Evolutionary conservation across 1,140 invertebrate genomes (phyloP).

Genomic region (Drosophila subpulchrella): DNA sequence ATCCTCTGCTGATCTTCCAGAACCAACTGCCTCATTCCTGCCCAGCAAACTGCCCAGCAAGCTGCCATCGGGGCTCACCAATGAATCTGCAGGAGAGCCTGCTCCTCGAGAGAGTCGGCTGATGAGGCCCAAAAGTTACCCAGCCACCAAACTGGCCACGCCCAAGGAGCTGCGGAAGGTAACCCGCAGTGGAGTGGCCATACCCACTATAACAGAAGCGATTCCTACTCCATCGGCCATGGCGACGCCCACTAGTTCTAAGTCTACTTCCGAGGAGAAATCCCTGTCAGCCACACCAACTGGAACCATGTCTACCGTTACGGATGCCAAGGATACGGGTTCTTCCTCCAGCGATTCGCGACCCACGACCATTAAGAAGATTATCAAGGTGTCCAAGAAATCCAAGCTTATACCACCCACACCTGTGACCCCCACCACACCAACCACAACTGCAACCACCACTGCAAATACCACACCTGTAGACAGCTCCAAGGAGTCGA

Average conservation of each 20-base stretch:
- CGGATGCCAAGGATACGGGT: slow-evolving; percentile 49
- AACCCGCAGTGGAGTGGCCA: slow-evolving; percentile 65
- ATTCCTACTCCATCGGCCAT: not conserved
- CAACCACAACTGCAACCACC: slow-evolving; percentile 36
- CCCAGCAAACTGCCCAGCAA: slow-evolving; percentile 54
- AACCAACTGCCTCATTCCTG: slow-evolving; percentile 6
- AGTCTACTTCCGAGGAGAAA: slow-evolving; percentile 65
- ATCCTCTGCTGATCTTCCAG: slow-evolving; percentile 9
- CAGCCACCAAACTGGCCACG: slow-evolving; percentile 79
- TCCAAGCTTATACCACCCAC: slow-evolving; percentile 72
- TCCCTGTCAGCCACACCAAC: slow-evolving; percentile 42
- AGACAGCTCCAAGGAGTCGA: slow-evolving; percentile 76
- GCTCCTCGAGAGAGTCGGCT: slow-evolving; percentile 61
- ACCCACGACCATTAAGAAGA: slow-evolving; percentile 60
- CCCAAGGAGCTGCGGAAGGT: slow-evolving; percentile 80
- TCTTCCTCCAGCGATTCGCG: slow-evolving; percentile 56
- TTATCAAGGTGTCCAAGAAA: slow-evolving; percentile 74
- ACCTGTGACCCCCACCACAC: slow-evolving; percentile 42
- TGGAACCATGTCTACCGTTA: slow-evolving; percentile 14
- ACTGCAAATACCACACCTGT: slow-evolving; percentile 68
- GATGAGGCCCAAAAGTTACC: slow-evolving; percentile 86
- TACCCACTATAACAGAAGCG: slow-evolving; percentile 56
- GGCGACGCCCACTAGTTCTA: slow-evolving; percentile 36
- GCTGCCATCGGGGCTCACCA: slow-evolving; percentile 11
- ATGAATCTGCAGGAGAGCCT: slow-evolving; percentile 4